Evolutionary conservation across 2,888 invertebrate genomes (phyloP).

Genomic region (Stictocephala bisonia): DNA sequence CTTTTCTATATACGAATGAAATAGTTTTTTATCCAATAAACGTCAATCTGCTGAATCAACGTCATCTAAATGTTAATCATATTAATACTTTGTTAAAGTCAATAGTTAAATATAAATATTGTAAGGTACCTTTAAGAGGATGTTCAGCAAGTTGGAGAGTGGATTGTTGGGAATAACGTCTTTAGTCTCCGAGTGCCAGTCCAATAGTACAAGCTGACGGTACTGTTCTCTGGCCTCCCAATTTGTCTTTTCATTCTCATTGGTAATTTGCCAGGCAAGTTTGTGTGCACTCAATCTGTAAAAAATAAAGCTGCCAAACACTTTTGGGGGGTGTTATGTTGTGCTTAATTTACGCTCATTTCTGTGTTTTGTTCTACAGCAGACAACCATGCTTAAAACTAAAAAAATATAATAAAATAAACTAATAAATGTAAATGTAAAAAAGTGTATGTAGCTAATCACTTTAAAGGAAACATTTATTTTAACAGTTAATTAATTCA

Average conservation of each 20-base stretch:
- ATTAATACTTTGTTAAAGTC: too few species aligned
- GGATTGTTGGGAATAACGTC: conserved; percentile 17
- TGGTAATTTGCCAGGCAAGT: neutral
- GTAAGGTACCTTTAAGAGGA: neutral
- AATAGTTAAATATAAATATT: neutral
- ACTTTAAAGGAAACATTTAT: too few species aligned
- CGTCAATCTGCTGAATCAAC: too few species aligned
- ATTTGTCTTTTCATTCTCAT: neutral
- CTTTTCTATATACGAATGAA: too few species aligned
- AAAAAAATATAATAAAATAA: neutral
- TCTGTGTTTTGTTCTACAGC: neutral
- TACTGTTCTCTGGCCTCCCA: conserved; percentile 19
- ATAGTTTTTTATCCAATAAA: too few species aligned
- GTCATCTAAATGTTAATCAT: too few species aligned
- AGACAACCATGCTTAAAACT: neutral
- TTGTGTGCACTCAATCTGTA: conserved; percentile 35
- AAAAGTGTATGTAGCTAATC: too few species aligned
- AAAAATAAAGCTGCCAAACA: neutral
- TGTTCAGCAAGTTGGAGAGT: conserved; percentile 4
- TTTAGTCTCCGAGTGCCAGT: conserved; percentile 33
- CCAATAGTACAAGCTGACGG: conserved; percentile 19
- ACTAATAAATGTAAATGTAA: neutral
- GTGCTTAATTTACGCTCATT: neutral
- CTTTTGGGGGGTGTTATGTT: neutral
- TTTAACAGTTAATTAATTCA: too few species aligned